Conservation (phyloP, 2,888 invertebrate species). For the Sminthurides aquaticus region DNA sequence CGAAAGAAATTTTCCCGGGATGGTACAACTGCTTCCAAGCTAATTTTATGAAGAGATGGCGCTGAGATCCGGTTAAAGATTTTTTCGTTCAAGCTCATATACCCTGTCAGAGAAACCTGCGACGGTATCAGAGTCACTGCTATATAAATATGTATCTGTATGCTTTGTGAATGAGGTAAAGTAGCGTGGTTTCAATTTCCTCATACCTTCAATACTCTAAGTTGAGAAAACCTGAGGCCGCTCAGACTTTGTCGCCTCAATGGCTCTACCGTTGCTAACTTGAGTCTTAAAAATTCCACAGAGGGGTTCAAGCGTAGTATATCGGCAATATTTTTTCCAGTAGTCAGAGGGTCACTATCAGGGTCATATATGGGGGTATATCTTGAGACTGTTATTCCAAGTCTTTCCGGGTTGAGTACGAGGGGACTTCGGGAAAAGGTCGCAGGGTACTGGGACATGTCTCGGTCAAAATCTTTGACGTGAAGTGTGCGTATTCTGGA, state of each 20-base stretch:
- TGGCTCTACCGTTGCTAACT: not conserved
- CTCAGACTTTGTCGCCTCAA: no score
- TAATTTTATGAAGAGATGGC: not conserved
- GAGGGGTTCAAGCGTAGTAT: not conserved
- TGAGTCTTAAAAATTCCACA: not conserved
- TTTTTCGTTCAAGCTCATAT: not conserved
- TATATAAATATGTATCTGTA: no score
- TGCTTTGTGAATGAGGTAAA: no score
- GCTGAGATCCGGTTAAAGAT: not conserved
- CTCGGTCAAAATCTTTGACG: not conserved
- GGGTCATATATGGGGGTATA: no score
- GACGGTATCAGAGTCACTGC: no score
- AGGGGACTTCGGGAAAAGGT: conserved; percentile 8
- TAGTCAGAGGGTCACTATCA: not conserved
- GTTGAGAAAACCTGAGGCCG: no score
- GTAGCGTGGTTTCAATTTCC: no score
- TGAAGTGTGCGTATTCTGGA: not conserved
- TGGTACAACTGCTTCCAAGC: not conserved
- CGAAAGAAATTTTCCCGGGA: not conserved
- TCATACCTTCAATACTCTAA: no score
- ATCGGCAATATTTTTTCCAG: not conserved
- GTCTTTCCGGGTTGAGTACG: not conserved
- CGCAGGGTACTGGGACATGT: not conserved
- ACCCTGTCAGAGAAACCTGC: not conserved
- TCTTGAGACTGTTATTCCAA: not conserved